Percentiles rank a stretch among this genome's conserved stretches.
phyloP scores from a whole-genome alignment of 1,140 invertebrate genomes.

The Drosophila punjabiensis region DNA sequence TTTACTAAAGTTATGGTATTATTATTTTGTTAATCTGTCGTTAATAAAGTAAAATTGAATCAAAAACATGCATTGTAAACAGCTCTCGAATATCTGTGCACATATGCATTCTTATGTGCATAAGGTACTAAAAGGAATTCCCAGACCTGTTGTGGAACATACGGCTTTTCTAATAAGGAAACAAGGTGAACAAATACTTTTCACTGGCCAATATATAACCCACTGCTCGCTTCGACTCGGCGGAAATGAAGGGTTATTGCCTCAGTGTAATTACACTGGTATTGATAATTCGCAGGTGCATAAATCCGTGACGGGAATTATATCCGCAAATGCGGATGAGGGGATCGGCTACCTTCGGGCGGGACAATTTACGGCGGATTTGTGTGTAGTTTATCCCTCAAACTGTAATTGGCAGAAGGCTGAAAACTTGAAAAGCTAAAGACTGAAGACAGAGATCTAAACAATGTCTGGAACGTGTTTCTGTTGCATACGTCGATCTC shows the following conservation, averaged over 20 bases:
- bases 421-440: constrained; percentile 43
- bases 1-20: too few relatives aligned
- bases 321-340: neutral
- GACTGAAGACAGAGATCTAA: constrained; percentile 56
- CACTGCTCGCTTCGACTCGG: neutral
- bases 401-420: constrained; percentile 41
- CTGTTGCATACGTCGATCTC: constrained; percentile 45
- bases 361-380: constrained; percentile 33
- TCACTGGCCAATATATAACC: neutral
- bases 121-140: too few relatives aligned
- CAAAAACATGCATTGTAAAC: too few relatives aligned
- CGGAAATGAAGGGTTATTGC: neutral
- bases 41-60: too few relatives aligned
- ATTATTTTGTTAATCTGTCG: too few relatives aligned
- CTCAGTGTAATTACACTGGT: constrained; percentile 17
- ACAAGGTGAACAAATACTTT: neutral
- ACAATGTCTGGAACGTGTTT: constrained; percentile 80
- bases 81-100: too few relatives aligned
- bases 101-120: too few relatives aligned
- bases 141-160: too few relatives aligned
- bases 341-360: constrained; percentile 17
- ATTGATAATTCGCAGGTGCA: constrained; percentile 22
- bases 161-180: neutral
- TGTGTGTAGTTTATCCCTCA: constrained; percentile 33
- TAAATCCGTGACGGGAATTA: constrained; percentile 25